These are phyloP conservation scores for Chloroceryle inda DNA, from an alignment of 2,797 vertebrate genomes.

Conservation along the genomic window DNA sequence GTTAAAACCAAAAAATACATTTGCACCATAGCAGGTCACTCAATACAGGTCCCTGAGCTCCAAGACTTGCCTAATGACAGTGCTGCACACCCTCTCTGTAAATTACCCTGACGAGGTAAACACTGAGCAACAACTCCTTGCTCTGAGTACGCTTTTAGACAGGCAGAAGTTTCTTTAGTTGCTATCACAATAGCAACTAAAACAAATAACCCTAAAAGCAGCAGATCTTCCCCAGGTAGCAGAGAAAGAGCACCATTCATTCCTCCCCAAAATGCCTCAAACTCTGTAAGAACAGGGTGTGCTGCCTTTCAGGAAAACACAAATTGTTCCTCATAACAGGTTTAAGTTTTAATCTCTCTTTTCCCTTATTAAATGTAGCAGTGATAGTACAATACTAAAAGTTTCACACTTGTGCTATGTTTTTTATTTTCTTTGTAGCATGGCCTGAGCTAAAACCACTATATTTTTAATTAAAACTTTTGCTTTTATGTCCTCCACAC, in stretches of 20 bases:
- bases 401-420: neutral
- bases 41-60: neutral
- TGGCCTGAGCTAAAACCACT: neutral
- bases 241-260: neutral
- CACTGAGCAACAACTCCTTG: neutral
- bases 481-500: neutral
- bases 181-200: no score
- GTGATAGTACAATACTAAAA: neutral
- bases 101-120: rapidly evolving
- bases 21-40: rapidly evolving
- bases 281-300: neutral
- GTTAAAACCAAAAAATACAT: neutral
- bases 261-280: neutral
- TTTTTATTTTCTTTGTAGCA: neutral
- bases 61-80: neutral
- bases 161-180: neutral
- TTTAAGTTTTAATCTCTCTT: neutral
- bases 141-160: neutral
- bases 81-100: neutral
- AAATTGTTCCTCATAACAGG: neutral
- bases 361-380: neutral
- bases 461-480: neutral
- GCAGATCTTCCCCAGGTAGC: neutral
- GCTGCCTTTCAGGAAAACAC: neutral
- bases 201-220: neutral